Evolutionary conservation across 2,113 vertebrate genomes (phyloP).

Genomic region (Nestor notabilis): DNA sequence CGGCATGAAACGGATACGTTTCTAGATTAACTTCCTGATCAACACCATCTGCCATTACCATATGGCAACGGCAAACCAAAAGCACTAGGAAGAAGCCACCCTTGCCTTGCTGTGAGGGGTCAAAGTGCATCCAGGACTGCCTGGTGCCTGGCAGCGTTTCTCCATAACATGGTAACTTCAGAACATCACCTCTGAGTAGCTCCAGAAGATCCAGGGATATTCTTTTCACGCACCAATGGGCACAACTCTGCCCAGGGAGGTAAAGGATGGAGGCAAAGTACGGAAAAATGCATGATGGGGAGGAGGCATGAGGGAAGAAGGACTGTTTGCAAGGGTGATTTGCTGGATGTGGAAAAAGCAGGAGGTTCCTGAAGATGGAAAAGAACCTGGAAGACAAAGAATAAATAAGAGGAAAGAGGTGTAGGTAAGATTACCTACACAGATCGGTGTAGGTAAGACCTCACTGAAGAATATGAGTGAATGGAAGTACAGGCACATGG

Average conservation of each 20-base stretch:
- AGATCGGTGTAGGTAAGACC: neutral
- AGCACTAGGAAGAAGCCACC: neutral
- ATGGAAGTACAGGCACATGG: neutral
- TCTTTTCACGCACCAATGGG: neutral
- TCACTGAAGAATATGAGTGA: neutral
- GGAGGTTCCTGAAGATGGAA: neutral
- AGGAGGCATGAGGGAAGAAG: neutral
- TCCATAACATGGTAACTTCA: neutral
- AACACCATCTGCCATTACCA: conserved; percentile 68
- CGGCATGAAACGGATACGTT: conserved; percentile 56
- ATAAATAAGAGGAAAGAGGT: neutral
- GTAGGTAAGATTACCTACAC: neutral
- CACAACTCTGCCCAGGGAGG: neutral
- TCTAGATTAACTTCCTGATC: conserved; percentile 68
- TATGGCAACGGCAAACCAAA: conserved; percentile 34
- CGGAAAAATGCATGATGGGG: neutral
- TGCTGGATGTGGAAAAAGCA: neutral
- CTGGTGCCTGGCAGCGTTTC: neutral
- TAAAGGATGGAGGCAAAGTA: neutral
- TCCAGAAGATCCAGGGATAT: neutral
- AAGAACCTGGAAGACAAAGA: neutral
- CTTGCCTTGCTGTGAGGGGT: neutral
- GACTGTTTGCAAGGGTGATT: neutral
- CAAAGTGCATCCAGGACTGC: neutral
- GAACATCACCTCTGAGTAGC: neutral